Percentiles rank a stretch among this genome's conserved stretches.
Evolutionary conservation across 2,113 vertebrate species (phyloP).

Genomic region (Fulica atra): DNA sequence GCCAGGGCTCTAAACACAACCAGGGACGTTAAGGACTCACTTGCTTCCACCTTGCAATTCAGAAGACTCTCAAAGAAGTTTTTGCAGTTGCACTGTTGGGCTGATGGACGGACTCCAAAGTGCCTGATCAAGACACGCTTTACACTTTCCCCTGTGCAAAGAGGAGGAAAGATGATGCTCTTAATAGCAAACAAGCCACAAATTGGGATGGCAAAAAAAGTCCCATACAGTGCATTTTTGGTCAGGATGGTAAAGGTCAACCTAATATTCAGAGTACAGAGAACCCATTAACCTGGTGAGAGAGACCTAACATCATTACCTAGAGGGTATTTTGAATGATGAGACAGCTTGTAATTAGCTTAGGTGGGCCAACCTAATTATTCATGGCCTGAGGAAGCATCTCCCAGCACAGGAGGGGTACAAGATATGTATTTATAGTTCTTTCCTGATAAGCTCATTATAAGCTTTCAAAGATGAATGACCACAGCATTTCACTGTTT

Average conservation of each 20-base stretch:
- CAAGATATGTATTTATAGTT: constrained; percentile 40
- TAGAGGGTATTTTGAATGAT: not conserved
- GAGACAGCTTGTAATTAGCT: constrained; percentile 15
- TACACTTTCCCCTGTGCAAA: not conserved
- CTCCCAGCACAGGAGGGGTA: not conserved
- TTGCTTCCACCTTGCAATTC: not conserved
- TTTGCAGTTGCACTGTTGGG: not conserved
- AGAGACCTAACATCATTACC: not conserved
- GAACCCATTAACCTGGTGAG: not conserved
- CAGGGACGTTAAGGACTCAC: not conserved
- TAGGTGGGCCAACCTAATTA: constrained; percentile 25
- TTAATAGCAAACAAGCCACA: not conserved
- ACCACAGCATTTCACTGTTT: constrained; percentile 8
- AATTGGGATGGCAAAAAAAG: not conserved
- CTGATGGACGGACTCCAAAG: not conserved
- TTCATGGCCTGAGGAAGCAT: constrained; percentile 5
- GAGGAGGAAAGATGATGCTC: not conserved
- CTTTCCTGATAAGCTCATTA: constrained; percentile 53
- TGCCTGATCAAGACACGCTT: not conserved
- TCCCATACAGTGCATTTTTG: not conserved
- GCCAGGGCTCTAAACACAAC: not conserved
- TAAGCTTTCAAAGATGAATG: constrained; percentile 58
- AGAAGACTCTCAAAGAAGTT: not conserved
- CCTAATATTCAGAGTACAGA: not conserved
- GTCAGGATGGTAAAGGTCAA: not conserved